Percentiles rank a stretch among this genome's conserved stretches.
These are phyloP conservation scores for Gephyroberyx darwinii DNA, from an alignment of 2,797 vertebrate species.

Conservation along the genomic window DNA sequence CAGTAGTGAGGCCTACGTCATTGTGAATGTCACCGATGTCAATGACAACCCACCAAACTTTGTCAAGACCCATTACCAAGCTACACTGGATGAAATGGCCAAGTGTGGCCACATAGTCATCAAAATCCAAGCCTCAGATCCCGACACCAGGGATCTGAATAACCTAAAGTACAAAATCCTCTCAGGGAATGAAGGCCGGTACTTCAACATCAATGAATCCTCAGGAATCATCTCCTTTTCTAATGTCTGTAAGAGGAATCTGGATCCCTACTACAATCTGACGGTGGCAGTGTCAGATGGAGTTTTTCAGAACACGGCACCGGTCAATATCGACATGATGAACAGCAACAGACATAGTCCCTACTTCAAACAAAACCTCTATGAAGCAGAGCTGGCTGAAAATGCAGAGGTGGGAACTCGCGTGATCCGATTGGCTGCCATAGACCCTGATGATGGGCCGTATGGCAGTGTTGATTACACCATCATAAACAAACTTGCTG, in stretches of 20 bases:
- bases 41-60: conserved; percentile 97
- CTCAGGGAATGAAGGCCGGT: conserved; percentile 92
- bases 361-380: conserved; percentile 89
- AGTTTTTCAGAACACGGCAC: conserved; percentile 92
- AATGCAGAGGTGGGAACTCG: conserved; percentile 93
- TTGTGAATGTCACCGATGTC: conserved; percentile 88
- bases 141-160: conserved; percentile 83
- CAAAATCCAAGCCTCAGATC: conserved; percentile 96
- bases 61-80: conserved; percentile 86
- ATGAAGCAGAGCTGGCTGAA: conserved; percentile 94
- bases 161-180: conserved; percentile 92
- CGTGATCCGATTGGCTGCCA: conserved; percentile 91
- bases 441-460: conserved; percentile 92
- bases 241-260: conserved; percentile 90
- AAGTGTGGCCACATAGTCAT: conserved; percentile 93
- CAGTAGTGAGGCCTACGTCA: conserved; percentile 85
- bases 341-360: conserved; percentile 92
- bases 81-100: conserved; percentile 91
- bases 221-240: conserved; percentile 95
- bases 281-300: conserved; percentile 95
- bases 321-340: conserved; percentile 94
- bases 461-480: conserved; percentile 95
- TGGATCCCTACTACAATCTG: conserved; percentile 89
- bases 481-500: conserved; percentile 95
- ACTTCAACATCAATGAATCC: conserved; percentile 93